Evolutionary conservation across 1,140 invertebrate species (phyloP), one percentile per base, ranked within the genome.

Genomic region (silkworm (Bombyx mori)): DNA sequence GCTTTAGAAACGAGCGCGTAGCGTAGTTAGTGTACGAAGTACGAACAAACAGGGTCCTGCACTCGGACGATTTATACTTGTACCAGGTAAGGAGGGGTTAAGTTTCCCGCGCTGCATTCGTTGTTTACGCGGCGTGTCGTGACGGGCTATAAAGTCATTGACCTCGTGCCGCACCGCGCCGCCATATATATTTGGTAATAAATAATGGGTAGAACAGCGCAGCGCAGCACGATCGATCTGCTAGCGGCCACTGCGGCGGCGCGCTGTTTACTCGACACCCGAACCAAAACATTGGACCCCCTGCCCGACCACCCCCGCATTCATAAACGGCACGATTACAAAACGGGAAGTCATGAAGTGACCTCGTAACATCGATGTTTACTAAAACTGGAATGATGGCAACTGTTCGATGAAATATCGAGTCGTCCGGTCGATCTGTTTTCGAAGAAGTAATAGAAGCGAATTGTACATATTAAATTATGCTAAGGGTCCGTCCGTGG

Each of bases 131-230:
- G 69, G 68, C 70, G 68, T 68, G 69, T 66, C 68, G 77, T 75
- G 74, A 69, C 72, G 67, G 69, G 50, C 66, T 56, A 56, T 60
- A 71, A 71, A 79, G 75, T 78, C 76, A 71, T 69, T 69, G 79
- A 86, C 79, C 80, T 72, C 71, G 60, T 71, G 73, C 68, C 74
- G 76, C 82, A 79, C 71, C 79, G 80, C 75, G 77, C 78, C 76
- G 79, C 75, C 77, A 82, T 82, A 81, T 35, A 35, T 82, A 82
- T 83, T 86, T 73, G 78, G 79, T 79, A 84, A 83, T 86, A 86
- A 86, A 86, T 84, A 82, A 79, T 82, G 80, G 73, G 80, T 56
- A 59, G 63, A 60, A 55, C 62, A 60, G 70, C 82, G 77, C 77
- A 78, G 75, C 73, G 72, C 76, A 77, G 69, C 67, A 69, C 80